Conservation (phyloP, 2,797 vertebrate species). For the Caiman crocodilus region DNA sequence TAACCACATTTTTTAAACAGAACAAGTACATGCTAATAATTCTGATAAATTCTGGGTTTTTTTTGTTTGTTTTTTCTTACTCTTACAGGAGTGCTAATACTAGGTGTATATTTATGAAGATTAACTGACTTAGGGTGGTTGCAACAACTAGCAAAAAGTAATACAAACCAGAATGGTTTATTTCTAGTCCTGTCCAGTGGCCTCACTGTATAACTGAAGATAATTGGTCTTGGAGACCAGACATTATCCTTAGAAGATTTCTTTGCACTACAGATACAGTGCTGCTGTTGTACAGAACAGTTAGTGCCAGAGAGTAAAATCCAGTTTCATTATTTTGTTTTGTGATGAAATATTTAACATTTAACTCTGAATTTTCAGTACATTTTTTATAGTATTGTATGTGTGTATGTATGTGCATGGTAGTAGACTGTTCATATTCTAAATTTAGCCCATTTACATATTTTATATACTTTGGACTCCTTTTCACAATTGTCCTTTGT, state of each 20-base stretch:
- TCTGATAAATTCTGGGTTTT: neutral
- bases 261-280: neutral
- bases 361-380: no score
- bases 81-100: neutral
- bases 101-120: neutral
- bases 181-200: slow-evolving; percentile 8
- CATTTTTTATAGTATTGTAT: no score
- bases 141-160: neutral
- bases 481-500: neutral
- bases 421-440: neutral
- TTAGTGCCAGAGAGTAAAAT: neutral
- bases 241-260: neutral
- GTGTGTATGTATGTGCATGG: no score
- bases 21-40: neutral
- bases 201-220: accelerated
- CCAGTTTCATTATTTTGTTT: neutral
- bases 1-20: slow-evolving; percentile 5
- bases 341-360: neutral
- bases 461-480: accelerated
- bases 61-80: neutral
- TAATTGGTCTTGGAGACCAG: neutral
- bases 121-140: slow-evolving; percentile 18
- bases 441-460: neutral
- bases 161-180: neutral
- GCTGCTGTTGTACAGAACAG: neutral